Percentiles rank a stretch among this genome's conserved stretches.
phyloP scores from a whole-genome alignment of 2,113 vertebrate genomes.

The Dipodomys merriami region DNA sequence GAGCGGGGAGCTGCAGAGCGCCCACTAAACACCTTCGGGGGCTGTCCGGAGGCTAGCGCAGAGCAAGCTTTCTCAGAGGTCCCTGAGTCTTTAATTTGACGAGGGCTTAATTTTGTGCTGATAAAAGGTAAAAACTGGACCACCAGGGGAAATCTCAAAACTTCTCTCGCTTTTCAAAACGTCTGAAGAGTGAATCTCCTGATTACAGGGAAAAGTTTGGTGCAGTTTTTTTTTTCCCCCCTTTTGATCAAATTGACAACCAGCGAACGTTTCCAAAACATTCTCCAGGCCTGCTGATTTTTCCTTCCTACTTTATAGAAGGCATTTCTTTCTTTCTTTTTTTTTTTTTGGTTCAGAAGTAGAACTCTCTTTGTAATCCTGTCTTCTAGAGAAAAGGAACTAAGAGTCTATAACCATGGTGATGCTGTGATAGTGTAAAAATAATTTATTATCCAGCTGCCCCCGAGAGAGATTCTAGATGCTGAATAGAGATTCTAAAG shows the following conservation, averaged over 20 bases:
- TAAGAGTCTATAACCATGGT: neutral
- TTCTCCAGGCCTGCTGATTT: neutral
- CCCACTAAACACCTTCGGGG: slow-evolving; percentile 34
- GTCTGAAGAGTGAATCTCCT: neutral
- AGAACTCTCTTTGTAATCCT: slow-evolving; percentile 24
- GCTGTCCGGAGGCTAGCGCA: slow-evolving; percentile 12
- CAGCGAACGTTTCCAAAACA: slow-evolving; percentile 11
- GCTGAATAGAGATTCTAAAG: slow-evolving; percentile 65
- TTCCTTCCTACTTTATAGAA: neutral
- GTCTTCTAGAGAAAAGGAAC: slow-evolving; percentile 22
- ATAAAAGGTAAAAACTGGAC: slow-evolving; percentile 45
- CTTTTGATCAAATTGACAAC: slow-evolving; percentile 57
- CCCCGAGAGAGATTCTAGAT: slow-evolving; percentile 44
- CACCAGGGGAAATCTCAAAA: slow-evolving; percentile 12
- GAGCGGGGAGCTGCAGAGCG: slow-evolving; percentile 8
- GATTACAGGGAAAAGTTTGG: slow-evolving; percentile 17
- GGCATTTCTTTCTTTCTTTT: neutral
- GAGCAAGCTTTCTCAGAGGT: slow-evolving; percentile 61
- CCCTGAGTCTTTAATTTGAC: slow-evolving; percentile 67
- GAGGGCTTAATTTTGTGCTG: slow-evolving; percentile 43
- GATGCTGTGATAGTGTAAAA: slow-evolving; percentile 62
- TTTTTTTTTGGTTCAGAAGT: slow-evolving; percentile 8
- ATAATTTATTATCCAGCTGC: slow-evolving; percentile 59
- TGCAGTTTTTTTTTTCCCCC: neutral
- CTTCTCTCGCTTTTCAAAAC: slow-evolving; percentile 35